Percentiles rank a stretch among this genome's conserved stretches.
Conservation (phyloP, 2,113 vertebrate species). For the Acrocephalus kingi region DNA sequence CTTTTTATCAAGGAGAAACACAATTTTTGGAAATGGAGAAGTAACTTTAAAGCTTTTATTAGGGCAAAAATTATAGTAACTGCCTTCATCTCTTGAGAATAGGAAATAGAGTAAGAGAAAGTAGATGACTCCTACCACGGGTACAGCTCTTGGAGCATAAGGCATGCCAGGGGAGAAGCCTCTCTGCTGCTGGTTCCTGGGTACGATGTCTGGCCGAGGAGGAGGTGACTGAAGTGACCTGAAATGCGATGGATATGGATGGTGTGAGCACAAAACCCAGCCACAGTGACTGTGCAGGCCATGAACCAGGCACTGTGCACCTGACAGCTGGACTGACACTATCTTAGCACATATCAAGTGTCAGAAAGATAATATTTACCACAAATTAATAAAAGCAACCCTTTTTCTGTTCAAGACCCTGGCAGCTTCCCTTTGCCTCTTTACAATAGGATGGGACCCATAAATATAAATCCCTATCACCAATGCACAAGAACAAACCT, state of each 20-base stretch:
- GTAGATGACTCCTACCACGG: not conserved
- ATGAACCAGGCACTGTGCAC: not conserved
- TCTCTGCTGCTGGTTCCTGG: not conserved
- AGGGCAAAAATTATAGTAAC: not conserved
- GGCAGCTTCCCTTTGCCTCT: not conserved
- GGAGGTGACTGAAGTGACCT: constrained; percentile 39
- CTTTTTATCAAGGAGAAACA: not conserved
- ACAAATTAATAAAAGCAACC: not conserved
- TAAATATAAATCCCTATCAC: not conserved
- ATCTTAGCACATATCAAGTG: fast-evolving
- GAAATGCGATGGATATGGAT: fast-evolving
- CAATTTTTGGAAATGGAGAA: not conserved
- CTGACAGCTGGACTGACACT: not conserved
- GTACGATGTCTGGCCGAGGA: not conserved
- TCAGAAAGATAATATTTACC: not conserved
- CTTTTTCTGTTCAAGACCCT: not conserved
- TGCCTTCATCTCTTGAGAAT: not conserved
- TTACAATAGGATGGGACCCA: not conserved
- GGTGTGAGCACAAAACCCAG: not conserved
- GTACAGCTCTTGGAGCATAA: not conserved
- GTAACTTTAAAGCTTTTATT: not conserved
- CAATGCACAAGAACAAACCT: fast-evolving
- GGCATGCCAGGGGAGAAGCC: not conserved
- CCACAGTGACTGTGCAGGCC: fast-evolving
- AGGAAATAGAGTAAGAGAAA: fast-evolving